Base-by-base conservation (phyloP, 2,797 vertebrate species). In the Prunella strophiata region DNA sequence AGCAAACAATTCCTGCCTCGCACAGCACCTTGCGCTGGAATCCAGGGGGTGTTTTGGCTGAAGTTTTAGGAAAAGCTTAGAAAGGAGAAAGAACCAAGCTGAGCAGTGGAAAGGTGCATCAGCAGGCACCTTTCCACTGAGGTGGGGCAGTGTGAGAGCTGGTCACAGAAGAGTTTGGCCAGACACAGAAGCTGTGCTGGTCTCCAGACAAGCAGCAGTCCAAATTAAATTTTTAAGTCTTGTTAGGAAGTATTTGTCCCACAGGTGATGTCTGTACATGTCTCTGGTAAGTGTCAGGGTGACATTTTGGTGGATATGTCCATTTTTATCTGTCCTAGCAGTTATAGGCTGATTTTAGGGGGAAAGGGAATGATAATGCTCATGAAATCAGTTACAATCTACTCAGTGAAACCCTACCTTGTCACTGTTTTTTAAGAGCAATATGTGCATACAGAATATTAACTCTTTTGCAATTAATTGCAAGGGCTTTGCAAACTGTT, bases 1-100 rank as follows among this genome's bases (percentile, higher is more conserved):
- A 90, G 40, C 5, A 1, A 42, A 79, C 0, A 0, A 63, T 57
- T 34, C 30, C 11, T 14, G 63, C n/a, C 57, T 66, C 34, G 29
- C 57, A 42, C 30, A 22, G 48, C 7, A 34, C 19, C 52, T 45
- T n/a, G 61, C 20, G 5, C 13, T 58, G 62, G 47, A 81, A 71
- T 34, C 54, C 43, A 13, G 29, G 2, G 18, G 12, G 12, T 21
- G 32, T 8, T 86, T 11, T 16, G 63, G 61, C 11, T 58, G 70
- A 16, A 65, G 26, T 21, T 23, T 34, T 1, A 22, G 16, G 59
- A 47, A 38, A 76, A 43, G 43, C n/a, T 88, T 9, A 23, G 67
- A 59, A 58, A 85, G 51, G 68, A 70, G 63, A 16, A 16, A 51
- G 74, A 22, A 51, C 7, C 21, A 9, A 42, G 61, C 32, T 27